Evolutionary conservation across 2,888 invertebrate species (phyloP).

Genomic region (Ectemnius continuus): DNA sequence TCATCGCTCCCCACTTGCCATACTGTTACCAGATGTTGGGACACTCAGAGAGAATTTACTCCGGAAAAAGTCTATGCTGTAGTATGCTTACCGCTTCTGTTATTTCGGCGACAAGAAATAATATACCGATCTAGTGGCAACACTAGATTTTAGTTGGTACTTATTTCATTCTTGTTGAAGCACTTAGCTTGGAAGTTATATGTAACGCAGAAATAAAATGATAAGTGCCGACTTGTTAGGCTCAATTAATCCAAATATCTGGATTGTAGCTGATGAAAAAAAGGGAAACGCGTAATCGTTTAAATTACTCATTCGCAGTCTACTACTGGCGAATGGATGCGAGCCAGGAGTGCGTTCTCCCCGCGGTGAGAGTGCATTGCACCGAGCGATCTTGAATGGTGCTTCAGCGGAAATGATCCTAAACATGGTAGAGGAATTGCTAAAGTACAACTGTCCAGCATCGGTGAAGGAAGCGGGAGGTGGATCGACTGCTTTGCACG

Average conservation of each 20-base stretch:
- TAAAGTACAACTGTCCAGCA: constrained; percentile 72
- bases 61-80: too few species aligned
- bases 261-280: neutral
- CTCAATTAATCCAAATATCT: too few species aligned
- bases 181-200: too few species aligned
- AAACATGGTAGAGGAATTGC: constrained; percentile 68
- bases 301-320: constrained; percentile 32
- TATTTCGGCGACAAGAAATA: too few species aligned
- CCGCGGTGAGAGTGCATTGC: constrained; percentile 74
- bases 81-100: too few species aligned
- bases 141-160: too few species aligned
- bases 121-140: too few species aligned
- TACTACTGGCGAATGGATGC: constrained; percentile 68
- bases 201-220: too few species aligned
- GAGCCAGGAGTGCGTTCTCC: constrained; percentile 73
- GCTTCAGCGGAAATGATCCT: constrained; percentile 62
- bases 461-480: constrained; percentile 72
- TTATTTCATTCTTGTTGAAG: too few species aligned
- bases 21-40: neutral
- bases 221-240: too few species aligned
- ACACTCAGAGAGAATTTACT: neutral
- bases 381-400: constrained; percentile 69
- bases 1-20: constrained; percentile 4
- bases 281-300: constrained; percentile 1
- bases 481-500: constrained; percentile 71